These are phyloP conservation scores for Cranoglanis bouderius DNA, from an alignment of 2,113 vertebrate genomes.

Conservation along the genomic window DNA sequence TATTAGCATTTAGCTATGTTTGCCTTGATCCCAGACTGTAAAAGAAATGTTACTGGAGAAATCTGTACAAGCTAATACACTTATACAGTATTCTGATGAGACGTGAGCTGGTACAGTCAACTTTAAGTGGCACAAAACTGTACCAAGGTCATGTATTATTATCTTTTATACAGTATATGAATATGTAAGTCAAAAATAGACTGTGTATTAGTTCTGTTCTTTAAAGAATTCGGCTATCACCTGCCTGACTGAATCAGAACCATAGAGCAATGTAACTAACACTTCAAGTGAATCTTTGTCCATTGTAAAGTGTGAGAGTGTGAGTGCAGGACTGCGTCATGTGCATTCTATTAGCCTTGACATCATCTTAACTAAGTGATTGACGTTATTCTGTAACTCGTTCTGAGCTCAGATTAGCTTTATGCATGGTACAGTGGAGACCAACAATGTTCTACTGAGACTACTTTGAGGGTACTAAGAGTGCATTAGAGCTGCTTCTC, in stretches of 20 bases:
- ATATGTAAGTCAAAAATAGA: constrained; percentile 33
- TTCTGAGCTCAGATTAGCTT: constrained; percentile 31
- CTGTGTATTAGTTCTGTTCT: constrained; percentile 14
- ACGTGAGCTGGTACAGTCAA: constrained; percentile 28
- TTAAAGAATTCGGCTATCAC: constrained; percentile 21
- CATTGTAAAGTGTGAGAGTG: constrained; percentile 17
- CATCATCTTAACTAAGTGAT: constrained; percentile 46
- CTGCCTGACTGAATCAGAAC: constrained; percentile 24
- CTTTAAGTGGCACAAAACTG: constrained; percentile 16
- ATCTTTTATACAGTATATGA: constrained; percentile 24
- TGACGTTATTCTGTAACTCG: constrained; percentile 44
- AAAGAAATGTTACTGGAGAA: constrained; percentile 37
- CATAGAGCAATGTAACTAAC: constrained; percentile 27
- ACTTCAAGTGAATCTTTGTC: neutral
- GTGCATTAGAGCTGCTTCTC: constrained; percentile 44
- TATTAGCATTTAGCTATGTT: constrained; percentile 23
- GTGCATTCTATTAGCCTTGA: constrained; percentile 40
- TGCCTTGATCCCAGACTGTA: constrained; percentile 22
- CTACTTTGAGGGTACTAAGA: constrained; percentile 37
- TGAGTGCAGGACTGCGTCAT: neutral
- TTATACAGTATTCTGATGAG: constrained; percentile 12
- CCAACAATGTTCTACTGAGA: constrained; percentile 47
- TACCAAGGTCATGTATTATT: constrained; percentile 32
- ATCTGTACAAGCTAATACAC: constrained; percentile 31
- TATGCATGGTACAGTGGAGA: constrained; percentile 50